Evolutionary conservation across 2,888 invertebrate genomes (phyloP), one percentile per base, ranked within the genome.

Genomic region (Rhamphomyia laevipes): DNA sequence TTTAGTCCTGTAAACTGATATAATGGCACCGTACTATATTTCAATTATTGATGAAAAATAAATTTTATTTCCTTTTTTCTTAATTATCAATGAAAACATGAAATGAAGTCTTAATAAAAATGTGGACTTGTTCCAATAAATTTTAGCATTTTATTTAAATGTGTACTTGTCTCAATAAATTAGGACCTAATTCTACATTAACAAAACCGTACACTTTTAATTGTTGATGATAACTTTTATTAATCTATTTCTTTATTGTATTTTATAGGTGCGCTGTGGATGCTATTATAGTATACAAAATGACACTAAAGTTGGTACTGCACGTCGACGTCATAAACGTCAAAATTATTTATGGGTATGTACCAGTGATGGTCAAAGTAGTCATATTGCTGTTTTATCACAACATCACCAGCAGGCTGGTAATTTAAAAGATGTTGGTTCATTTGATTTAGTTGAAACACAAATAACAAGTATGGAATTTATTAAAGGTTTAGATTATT

Each of bases 321-420:
- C 72, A 45, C 70, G 75, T 54, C 75, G 83, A 50, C 76, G 80
- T 53, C 78, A 81, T 46, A 80, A 80, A 61, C 78, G 80, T 53
- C 83, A 87, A 59, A 87, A 86, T 58, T 86, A 91, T 64, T 74
- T 94, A 56, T 95, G 94, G 94, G 80, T 93, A 55, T 89, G 91
- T 66, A 87, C 90, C 54, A 82, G 81, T 43, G 88, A 89, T 63
- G 84, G 83, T 21, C 77, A 82, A 33, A 78, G 78, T 63, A 84
- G 82, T 61, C 86, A 85, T 63, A 85, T 89, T 52, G 80, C 89
- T 40, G 81, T 91, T 43, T 77, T 89, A 57, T 81, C 85, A 42
- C 82, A 82, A 58, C 78, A 84, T 59, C 77, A 77, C 27, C 81
- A 82, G 55, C 83, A 86, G 58, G 78, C 84, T 49, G 84, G 84